Percentiles rank a stretch among this genome's conserved stretches.
These are phyloP conservation scores for Lysiphlebus fabarum DNA, from an alignment of 1,140 invertebrate species.

Conservation along the genomic window DNA sequence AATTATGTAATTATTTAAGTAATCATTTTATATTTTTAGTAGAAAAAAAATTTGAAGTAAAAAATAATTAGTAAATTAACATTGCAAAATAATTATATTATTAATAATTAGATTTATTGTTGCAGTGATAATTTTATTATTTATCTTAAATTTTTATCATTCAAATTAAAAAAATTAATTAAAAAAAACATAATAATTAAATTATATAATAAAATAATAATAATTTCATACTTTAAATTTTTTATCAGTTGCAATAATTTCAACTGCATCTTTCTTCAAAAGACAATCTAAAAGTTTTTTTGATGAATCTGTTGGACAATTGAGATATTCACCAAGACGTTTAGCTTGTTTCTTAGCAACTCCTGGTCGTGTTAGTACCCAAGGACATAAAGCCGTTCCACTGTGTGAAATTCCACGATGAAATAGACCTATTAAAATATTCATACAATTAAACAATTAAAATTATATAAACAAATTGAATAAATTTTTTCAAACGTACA, in stretches of 20 bases:
- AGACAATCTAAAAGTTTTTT: conserved; percentile 60
- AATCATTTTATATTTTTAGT: no score
- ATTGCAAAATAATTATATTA: no score
- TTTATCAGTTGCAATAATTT: conserved; percentile 63
- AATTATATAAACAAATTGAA: background rate
- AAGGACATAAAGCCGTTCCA: conserved; percentile 73
- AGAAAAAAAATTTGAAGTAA: no score
- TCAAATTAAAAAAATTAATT: conserved; percentile 2
- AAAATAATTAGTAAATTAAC: no score
- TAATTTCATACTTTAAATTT: conserved; percentile 58
- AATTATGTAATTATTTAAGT: no score
- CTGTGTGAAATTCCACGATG: conserved; percentile 74
- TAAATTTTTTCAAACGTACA: background rate
- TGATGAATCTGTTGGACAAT: conserved; percentile 58
- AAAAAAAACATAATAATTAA: background rate
- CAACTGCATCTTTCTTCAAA: conserved; percentile 55
- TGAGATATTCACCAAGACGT: conserved; percentile 60
- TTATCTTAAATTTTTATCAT: background rate
- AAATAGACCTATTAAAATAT: conserved; percentile 61
- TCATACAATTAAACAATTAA: background rate
- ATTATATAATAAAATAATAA: background rate
- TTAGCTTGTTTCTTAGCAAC: conserved; percentile 62
- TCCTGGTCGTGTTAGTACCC: conserved; percentile 67
- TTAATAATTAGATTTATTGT: no score
- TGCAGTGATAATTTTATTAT: no score